phyloP scores from a whole-genome alignment of 2,888 invertebrate species.

The Agrochola lychnidis region DNA sequence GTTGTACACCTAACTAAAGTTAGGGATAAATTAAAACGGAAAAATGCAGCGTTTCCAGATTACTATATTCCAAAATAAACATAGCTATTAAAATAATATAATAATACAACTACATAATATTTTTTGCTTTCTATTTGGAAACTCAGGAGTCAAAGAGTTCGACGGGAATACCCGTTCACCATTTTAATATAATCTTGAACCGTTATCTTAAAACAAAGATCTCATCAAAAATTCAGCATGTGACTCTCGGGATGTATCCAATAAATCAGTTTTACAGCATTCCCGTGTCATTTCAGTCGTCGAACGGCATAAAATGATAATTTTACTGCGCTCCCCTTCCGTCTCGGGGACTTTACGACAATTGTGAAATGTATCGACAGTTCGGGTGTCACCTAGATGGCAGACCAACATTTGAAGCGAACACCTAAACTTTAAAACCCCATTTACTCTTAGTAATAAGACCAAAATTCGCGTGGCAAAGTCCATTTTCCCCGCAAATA shows the following conservation, averaged over 20 bases:
- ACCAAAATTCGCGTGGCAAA: constrained; percentile 68
- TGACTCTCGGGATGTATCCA: constrained; percentile 88
- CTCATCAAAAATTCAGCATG: constrained; percentile 89
- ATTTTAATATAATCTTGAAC: constrained; percentile 65
- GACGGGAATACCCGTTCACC: not conserved
- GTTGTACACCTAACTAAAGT: no score
- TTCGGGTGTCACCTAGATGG: constrained; percentile 88
- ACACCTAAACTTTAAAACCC: constrained; percentile 63
- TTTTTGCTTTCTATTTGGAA: not conserved
- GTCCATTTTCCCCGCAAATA: constrained; percentile 54
- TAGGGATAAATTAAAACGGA: no score
- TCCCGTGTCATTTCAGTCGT: constrained; percentile 90
- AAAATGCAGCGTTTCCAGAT: not conserved
- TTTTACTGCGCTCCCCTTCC: constrained; percentile 90
- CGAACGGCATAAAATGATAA: constrained; percentile 91
- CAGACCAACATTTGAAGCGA: constrained; percentile 71
- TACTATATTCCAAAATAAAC: not conserved
- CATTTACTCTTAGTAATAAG: constrained; percentile 69
- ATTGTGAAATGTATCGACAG: constrained; percentile 91
- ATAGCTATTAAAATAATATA: not conserved
- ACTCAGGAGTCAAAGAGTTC: not conserved
- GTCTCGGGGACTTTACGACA: constrained; percentile 89
- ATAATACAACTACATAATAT: not conserved
- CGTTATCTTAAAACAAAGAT: constrained; percentile 86
- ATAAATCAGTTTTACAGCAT: constrained; percentile 91